These are phyloP conservation scores for Silurus aristotelis DNA, from an alignment of 2,797 vertebrate species.

Conservation along the genomic window DNA sequence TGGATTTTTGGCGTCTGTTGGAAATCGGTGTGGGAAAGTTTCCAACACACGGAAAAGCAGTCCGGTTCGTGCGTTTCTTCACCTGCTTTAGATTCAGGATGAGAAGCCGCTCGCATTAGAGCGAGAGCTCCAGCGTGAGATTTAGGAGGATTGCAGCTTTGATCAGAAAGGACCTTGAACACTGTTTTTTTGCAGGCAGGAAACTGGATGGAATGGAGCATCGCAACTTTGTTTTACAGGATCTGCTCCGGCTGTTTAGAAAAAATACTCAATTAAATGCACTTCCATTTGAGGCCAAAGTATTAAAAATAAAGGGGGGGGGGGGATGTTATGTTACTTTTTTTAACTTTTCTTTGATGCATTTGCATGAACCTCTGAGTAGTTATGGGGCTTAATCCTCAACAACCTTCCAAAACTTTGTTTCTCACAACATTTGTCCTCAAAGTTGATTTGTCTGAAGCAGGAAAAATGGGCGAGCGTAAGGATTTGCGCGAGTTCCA, in stretches of 20 bases:
- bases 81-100: background rate
- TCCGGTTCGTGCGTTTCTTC: background rate
- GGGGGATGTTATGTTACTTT: too few species aligned
- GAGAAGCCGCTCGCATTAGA: background rate
- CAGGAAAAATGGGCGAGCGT: too few species aligned
- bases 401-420: too few species aligned
- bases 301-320: too few species aligned
- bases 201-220: background rate
- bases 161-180: background rate
- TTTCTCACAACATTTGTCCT: too few species aligned
- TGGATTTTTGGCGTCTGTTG: conserved; percentile 5
- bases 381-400: too few species aligned
- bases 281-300: too few species aligned
- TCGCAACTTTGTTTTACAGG: background rate
- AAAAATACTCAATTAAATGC: background rate
- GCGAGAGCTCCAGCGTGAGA: background rate
- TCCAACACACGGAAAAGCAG: background rate
- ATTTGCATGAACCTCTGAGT: too few species aligned
- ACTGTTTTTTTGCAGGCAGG: background rate
- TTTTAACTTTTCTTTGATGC: too few species aligned
- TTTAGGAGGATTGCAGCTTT: background rate
- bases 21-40: background rate
- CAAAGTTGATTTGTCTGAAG: too few species aligned
- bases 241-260: background rate
- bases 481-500: too few species aligned